Percentiles rank a stretch among this genome's conserved stretches.
Evolutionary conservation across 2,888 invertebrate genomes (phyloP).

Genomic region (Acronicta psi): DNA sequence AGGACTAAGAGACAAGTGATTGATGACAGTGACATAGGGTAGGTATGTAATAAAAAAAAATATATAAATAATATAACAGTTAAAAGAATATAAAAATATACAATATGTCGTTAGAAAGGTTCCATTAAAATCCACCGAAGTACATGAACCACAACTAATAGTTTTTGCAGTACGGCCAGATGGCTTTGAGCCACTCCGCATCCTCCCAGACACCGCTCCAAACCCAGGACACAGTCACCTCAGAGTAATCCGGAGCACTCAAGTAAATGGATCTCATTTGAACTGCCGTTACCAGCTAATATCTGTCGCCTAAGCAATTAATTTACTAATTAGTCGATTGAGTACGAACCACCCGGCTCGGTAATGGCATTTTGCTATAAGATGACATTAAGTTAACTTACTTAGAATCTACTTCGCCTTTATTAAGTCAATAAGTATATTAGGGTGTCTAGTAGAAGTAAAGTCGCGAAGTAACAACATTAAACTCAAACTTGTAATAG

Average conservation of each 20-base stretch:
- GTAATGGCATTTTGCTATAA: slow-evolving; percentile 67
- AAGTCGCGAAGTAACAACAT: slow-evolving; percentile 37
- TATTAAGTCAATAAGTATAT: slow-evolving; percentile 57
- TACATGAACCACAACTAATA: no score
- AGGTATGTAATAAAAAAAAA: no score
- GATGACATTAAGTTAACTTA: slow-evolving; percentile 67
- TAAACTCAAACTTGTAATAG: slow-evolving; percentile 41
- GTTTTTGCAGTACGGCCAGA: not conserved
- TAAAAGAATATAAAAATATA: no score
- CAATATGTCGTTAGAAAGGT: no score
- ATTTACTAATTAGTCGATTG: slow-evolving; percentile 70
- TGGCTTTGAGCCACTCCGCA: slow-evolving; percentile 2
- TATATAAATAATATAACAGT: no score
- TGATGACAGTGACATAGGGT: no score
- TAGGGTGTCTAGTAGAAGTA: slow-evolving; percentile 37
- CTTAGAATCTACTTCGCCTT: slow-evolving; percentile 49
- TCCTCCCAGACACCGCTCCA: slow-evolving; percentile 3
- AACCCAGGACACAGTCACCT: slow-evolving; percentile 28
- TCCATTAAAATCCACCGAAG: no score
- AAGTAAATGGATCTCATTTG: slow-evolving; percentile 56
- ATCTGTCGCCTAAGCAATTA: slow-evolving; percentile 68
- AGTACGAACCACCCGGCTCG: slow-evolving; percentile 53
- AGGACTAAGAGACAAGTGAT: no score
- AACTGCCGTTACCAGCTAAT: slow-evolving; percentile 60
- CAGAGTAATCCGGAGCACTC: slow-evolving; percentile 60